Base-by-base conservation (phyloP, 2,797 vertebrate genomes). In the Podargus strigoides region DNA sequence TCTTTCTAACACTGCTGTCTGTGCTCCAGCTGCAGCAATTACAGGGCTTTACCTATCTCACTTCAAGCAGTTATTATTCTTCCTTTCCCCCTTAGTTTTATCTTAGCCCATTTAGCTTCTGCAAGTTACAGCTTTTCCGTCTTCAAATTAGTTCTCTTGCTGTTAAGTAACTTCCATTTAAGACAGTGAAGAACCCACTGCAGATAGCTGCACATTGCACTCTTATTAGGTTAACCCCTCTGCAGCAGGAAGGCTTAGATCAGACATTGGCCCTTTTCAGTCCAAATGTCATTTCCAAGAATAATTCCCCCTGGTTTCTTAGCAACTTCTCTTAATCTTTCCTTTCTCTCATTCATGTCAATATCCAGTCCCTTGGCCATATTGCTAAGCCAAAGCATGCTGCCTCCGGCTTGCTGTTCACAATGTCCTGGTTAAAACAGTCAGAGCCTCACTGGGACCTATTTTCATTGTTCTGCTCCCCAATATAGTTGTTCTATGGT, bases 261-360 rank as follows among this genome's bases (percentile, higher is more conserved):
- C 72, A 93, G 73, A 52, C 62, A 39, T 26, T 82, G 81, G 76
- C 37, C 76, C 50, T 89, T 91, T 91, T 67, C 72, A 93, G 82
- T 85, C 66, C 86, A 95, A 93, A 94, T 92, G 63, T 90, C 90
- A 92, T 94, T 94, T 94, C 74, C 78, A 92, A 90, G 74, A 94
- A 87, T 92, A 80, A 92, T 94, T 87, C 94, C 20, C 58, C 53
- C 59, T 82, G 15, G 85, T 94, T 92, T 87, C 93, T 81, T 90
- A 92, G 85, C 76, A 92, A 86, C 84, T 85, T 93, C 80, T 91
- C 77, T 89, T 95, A 88, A 93, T 86, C 89, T 76, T 82, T 85
- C 34, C 74, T 75, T 87, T 84, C 44, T 64, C 79, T 87, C 58
- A 44, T 90, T 87, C 85, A 59, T 90, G 85, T 79, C 88, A 70